Evolutionary conservation across 2,113 vertebrate genomes (phyloP), one percentile per base, ranked within the genome.

Genomic region (Pyxicephalus adspersus): DNA sequence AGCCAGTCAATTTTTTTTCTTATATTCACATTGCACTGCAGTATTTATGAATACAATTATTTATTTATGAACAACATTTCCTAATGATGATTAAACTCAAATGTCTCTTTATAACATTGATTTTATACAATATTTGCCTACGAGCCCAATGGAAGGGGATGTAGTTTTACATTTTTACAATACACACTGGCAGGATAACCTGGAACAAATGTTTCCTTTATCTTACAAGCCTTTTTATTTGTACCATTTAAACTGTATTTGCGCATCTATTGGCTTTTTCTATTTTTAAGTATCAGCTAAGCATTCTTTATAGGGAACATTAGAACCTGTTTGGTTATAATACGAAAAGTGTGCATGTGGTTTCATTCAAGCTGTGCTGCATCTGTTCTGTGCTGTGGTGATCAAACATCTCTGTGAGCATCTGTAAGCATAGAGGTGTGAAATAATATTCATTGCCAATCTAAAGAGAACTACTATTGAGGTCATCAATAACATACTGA

Each of bases 321-420:
- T 29, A 55, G 68, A 55, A 55, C 68, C 68, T 72, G 68, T 72
- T 72, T 72, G 68, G 50, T 72, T 72, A 55, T 72, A 54, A 31
- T 55, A 72, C 68, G 20, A 25, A 29, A 72, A 26, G 51, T 23
- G 26, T 55, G 51, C 68, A 28, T 54, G 50, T 72, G 68, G 50
- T 55, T 72, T 55, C 13, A 26, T 2, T 74, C 29, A 58, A 74
- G 28, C 71, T 58, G 70, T 74, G 71, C 28, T 72, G 58, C 71
- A 74, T 74, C 71, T 60, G 71, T 38, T 38, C 29, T 60, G 6
- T 60, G 71, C 57, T 34, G 71, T 20, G 54, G 54, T 74, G 54
- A 74, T 74, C 29, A 74, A 60, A 73, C 70, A 73, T 73, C 70
- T 57, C 70, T 74, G 71, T 58, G 71, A 74, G 71, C 54, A 60